phyloP scores from a whole-genome alignment of 2,797 vertebrate species.

The Cichlasoma orientale region DNA sequence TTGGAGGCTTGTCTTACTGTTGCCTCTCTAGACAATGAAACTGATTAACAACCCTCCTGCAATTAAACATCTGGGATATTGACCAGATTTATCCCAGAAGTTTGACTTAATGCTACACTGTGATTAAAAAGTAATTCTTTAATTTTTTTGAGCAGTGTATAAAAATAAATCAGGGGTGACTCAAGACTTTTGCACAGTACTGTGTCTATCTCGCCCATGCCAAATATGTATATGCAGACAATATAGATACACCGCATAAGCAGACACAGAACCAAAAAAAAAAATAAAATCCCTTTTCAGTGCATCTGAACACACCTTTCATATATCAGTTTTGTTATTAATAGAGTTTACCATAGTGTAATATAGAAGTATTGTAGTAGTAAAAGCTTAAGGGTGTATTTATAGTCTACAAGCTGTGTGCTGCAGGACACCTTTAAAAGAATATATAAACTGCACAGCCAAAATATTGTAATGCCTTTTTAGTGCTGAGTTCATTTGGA shows the following conservation, averaged over 20 bases:
- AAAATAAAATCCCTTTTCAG: constrained; percentile 51
- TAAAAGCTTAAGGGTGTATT: constrained; percentile 4
- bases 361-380: constrained; percentile 18
- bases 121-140: too few species aligned
- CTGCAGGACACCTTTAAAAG: constrained; percentile 4
- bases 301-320: constrained; percentile 66
- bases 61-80: too few species aligned
- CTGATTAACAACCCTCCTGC: too few species aligned
- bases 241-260: background rate
- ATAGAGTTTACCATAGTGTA: constrained; percentile 8
- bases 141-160: too few species aligned
- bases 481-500: background rate
- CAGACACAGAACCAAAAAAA: background rate
- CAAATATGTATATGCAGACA: background rate
- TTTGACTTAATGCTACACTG: too few species aligned
- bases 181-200: background rate
- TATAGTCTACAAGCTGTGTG: background rate
- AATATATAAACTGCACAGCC: background rate
- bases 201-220: background rate
- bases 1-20: too few species aligned
- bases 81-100: too few species aligned
- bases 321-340: background rate
- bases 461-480: background rate
- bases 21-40: too few species aligned
- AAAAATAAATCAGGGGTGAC: background rate